These are phyloP conservation scores for Anarsia innoxiella DNA, from an alignment of 2,888 invertebrate genomes.

Conservation along the genomic window DNA sequence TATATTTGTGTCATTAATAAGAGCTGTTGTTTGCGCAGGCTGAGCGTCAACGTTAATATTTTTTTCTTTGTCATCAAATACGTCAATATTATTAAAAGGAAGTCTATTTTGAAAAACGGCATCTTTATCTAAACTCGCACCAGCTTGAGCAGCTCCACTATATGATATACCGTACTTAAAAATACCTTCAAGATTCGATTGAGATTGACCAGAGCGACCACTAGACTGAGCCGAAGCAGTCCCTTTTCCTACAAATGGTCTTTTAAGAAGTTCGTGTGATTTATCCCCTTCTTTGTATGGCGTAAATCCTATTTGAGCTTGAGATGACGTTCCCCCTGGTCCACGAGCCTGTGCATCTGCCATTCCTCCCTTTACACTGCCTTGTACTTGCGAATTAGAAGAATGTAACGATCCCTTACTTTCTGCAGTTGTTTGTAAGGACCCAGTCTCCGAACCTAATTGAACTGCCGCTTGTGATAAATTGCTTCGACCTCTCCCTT, in stretches of 20 bases:
- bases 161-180: constrained; percentile 86
- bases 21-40: constrained; percentile 19
- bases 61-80: constrained; percentile 55
- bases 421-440: constrained; percentile 84
- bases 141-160: constrained; percentile 88
- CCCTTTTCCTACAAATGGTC: constrained; percentile 83
- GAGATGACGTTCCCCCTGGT: constrained; percentile 88
- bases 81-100: constrained; percentile 60
- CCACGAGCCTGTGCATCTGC: constrained; percentile 91
- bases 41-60: constrained; percentile 49
- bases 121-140: constrained; percentile 80
- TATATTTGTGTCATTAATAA: constrained; percentile 24
- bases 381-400: constrained; percentile 87
- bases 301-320: constrained; percentile 91
- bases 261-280: constrained; percentile 56
- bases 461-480: constrained; percentile 87
- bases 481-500: constrained; percentile 82
- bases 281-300: constrained; percentile 80
- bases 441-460: constrained; percentile 83
- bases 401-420: constrained; percentile 84
- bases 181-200: constrained; percentile 87
- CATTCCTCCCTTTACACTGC: constrained; percentile 87
- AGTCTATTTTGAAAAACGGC: constrained; percentile 57
- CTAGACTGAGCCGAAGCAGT: constrained; percentile 87
- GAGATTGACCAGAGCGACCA: constrained; percentile 83